Base-by-base conservation (phyloP, 1,140 invertebrate genomes). In the Harlomillsia oculata region DNA sequence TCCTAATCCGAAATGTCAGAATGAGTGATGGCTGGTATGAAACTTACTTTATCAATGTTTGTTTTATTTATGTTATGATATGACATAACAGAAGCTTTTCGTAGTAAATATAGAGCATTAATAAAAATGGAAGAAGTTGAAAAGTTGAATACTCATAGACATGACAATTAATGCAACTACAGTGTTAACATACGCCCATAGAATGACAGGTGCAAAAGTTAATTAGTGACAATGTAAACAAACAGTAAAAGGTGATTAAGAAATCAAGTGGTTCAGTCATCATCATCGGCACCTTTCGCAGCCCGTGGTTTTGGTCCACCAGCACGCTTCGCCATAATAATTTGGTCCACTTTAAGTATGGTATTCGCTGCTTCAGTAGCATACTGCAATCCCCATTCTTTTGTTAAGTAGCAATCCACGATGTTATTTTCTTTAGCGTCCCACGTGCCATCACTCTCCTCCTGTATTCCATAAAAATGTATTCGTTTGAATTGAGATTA, bases 251-350 rank as follows among this genome's bases (percentile, higher is more conserved):
- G n/a, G n/a, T n/a, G n/a, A n/a, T n/a, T 16, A 51, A 34, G 32
- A 34, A 34, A n/a, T 34, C n/a, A 9, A 11, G 9, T 9, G 25
- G 11, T 20, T 37, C 23, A 49, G n/a, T 54, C 53, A 55, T 91
- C 87, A 59, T 79, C 80, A 69, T 79, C 78, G 65, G 77, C 78
- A 40, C 78, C 76, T 34, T 76, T 76, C 43, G 67, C 66, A 50
- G 76, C 69, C 69, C 80, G 81, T 1, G 85, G 77, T 75, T 96
- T 95, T 1, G 95, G 94, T 45, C 94, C 94, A 53, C 94, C 94
- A 18, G 93, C 92, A 68, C 85, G 79, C 74, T 97, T 98, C 1
- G 95, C 91, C 91, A 97, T 97, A 55, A 99, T 97, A 57, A 99
- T 97, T 74, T 97, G 86, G 76, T 99, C 94, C n/a, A 99, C 89